Evolutionary conservation across 1,140 invertebrate species (phyloP).

Genomic region (Listronotus bonariensis): DNA sequence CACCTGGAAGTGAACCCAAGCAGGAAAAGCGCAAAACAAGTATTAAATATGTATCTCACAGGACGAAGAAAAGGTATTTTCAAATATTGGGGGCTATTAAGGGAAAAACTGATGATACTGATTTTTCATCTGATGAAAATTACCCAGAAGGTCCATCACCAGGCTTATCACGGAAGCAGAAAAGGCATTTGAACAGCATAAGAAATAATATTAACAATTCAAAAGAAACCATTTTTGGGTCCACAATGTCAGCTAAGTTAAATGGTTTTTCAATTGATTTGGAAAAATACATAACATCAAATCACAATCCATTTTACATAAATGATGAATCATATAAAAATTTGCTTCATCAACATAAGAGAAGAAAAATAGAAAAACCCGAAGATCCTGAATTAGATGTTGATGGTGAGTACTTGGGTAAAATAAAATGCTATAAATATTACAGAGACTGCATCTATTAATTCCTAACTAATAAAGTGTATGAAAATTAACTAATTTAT

Average conservation of each 20-base stretch:
- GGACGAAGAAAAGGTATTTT: slow-evolving; percentile 60
- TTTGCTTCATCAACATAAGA: slow-evolving; percentile 69
- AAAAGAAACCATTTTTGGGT: slow-evolving; percentile 58
- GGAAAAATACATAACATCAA: slow-evolving; percentile 52
- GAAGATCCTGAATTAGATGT: slow-evolving; percentile 47
- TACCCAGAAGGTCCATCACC: slow-evolving; percentile 68
- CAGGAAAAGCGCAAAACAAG: slow-evolving; percentile 55
- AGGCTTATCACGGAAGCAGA: slow-evolving; percentile 60
- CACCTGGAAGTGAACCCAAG: slow-evolving; percentile 59
- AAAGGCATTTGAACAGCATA: slow-evolving; percentile 55
- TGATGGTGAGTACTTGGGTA: slow-evolving; percentile 32
- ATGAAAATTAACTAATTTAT: too few species aligned
- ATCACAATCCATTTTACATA: slow-evolving; percentile 58
- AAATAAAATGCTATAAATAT: too few species aligned
- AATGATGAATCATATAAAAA: slow-evolving; percentile 72
- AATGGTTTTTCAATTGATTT: slow-evolving; percentile 55
- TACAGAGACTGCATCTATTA: too few species aligned
- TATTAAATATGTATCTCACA: slow-evolving; percentile 52
- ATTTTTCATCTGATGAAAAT: slow-evolving; percentile 73
- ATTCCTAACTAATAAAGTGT: too few species aligned
- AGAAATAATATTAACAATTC: slow-evolving; percentile 55
- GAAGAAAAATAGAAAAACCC: slow-evolving; percentile 61
- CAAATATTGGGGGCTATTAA: slow-evolving; percentile 60
- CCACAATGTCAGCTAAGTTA: slow-evolving; percentile 57
- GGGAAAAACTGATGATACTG: slow-evolving; percentile 63